A percentile compares a stretch with the other conserved stretches of the same genome.
phyloP scores from a whole-genome alignment of 2,797 vertebrate species.

The Enteromius argenteus region DNA sequence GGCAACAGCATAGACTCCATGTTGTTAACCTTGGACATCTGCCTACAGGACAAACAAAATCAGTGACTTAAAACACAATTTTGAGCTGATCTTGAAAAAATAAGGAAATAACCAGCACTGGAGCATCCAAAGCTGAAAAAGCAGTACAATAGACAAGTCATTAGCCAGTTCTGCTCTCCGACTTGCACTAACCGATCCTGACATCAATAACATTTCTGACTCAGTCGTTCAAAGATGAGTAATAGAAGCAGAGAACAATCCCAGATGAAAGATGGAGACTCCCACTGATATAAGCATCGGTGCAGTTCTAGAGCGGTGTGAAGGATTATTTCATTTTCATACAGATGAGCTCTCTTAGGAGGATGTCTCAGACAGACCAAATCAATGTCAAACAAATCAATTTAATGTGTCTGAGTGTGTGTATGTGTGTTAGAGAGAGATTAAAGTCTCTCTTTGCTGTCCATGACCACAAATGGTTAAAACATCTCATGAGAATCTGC shows the following conservation, averaged over 20 bases:
- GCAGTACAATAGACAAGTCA: constrained; percentile 51
- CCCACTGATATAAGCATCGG: constrained; percentile 45
- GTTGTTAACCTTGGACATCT: constrained; percentile 23
- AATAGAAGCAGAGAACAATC: constrained; percentile 36
- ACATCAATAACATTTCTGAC: constrained; percentile 56
- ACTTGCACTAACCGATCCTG: constrained; percentile 52
- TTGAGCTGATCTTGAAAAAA: constrained; percentile 11
- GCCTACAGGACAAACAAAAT: constrained; percentile 14
- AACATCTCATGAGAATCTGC: constrained; percentile 53
- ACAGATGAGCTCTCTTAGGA: constrained; percentile 54
- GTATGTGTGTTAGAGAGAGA: constrained; percentile 32
- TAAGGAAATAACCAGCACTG: not conserved
- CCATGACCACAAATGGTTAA: constrained; percentile 59
- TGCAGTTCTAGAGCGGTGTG: constrained; percentile 10
- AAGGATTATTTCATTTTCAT: constrained; percentile 62
- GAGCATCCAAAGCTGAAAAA: constrained; percentile 13
- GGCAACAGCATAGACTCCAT: not conserved
- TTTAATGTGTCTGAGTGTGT: constrained; percentile 59
- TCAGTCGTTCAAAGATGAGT: constrained; percentile 43
- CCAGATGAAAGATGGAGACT: constrained; percentile 55
- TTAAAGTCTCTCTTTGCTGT: constrained; percentile 48
- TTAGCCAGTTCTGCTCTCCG: constrained; percentile 52
- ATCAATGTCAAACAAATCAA: constrained; percentile 63
- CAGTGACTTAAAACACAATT: constrained; percentile 55
- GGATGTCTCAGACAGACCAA: constrained; percentile 48